These are phyloP conservation scores for Stomorhina lunata DNA, from an alignment of 2,888 invertebrate genomes.

Conservation along the genomic window DNA sequence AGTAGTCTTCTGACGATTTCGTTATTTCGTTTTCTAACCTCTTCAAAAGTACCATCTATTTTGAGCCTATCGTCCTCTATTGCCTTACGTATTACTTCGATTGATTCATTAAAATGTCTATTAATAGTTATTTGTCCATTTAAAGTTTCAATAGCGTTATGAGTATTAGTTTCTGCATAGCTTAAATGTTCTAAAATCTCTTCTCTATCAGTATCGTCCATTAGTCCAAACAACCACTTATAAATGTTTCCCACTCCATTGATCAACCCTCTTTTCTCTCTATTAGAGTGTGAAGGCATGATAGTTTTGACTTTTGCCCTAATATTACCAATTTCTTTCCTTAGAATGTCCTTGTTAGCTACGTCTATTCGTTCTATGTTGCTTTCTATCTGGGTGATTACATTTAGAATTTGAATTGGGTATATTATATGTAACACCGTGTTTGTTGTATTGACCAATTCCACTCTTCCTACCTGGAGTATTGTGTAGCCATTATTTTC, in stretches of 20 bases:
- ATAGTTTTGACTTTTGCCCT: constrained; percentile 16
- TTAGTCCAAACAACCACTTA: no score
- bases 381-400: no score
- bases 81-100: constrained; percentile 16
- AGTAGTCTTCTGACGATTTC: neutral
- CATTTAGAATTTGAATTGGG: no score
- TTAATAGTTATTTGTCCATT: constrained; percentile 33
- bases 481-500: neutral
- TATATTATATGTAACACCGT: no score
- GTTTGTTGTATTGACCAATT: no score
- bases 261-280: constrained; percentile 18
- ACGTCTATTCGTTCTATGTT: constrained; percentile 3
- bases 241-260: no score
- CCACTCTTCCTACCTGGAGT: no score
- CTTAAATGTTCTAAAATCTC: no score
- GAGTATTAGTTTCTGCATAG: no score
- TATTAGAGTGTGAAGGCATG: constrained; percentile 4
- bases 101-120: constrained; percentile 20
- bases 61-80: constrained; percentile 5
- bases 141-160: neutral
- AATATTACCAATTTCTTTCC: constrained; percentile 5
- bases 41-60: neutral
- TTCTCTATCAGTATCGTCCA: no score
- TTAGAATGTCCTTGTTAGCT: neutral
- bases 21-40: neutral